Evolutionary conservation across 2,888 invertebrate genomes (phyloP).

Genomic region (Pseudeuparius sepicola): DNA sequence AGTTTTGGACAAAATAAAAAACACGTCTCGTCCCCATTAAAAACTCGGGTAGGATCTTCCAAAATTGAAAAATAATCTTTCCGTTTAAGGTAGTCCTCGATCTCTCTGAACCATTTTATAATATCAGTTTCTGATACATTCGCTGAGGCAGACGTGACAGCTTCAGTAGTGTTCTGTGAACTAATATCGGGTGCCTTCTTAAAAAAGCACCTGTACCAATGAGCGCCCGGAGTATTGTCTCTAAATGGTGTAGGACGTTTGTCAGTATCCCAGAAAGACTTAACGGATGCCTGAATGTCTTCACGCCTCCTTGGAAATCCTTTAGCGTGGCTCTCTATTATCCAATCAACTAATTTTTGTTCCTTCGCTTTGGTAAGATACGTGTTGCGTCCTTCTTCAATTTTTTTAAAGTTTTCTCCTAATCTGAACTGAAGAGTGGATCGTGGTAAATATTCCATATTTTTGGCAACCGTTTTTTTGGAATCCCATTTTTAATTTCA

Average conservation of each 20-base stretch:
- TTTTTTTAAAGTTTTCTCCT: constrained; percentile 9
- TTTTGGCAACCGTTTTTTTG: constrained; percentile 1
- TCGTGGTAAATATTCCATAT: constrained; percentile 3
- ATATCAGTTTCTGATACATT: constrained; percentile 24
- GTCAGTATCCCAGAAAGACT: constrained; percentile 15
- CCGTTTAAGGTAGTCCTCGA: constrained; percentile 20
- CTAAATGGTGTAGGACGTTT: constrained; percentile 15
- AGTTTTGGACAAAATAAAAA: constrained; percentile 27
- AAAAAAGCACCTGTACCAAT: constrained; percentile 23
- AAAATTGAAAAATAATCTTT: constrained; percentile 17
- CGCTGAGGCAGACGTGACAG: too few relatives aligned
- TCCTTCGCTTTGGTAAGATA: constrained; percentile 11
- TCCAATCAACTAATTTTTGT: constrained; percentile 21
- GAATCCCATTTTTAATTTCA: constrained; percentile 5
- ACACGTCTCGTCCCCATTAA: constrained; percentile 28
- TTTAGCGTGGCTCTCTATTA: constrained; percentile 27
- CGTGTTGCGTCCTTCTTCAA: neutral
- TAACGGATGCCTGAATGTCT: constrained; percentile 15
- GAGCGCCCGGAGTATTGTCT: constrained; percentile 20
- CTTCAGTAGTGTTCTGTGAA: constrained; percentile 24
- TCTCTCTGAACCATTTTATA: constrained; percentile 23
- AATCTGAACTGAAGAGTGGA: constrained; percentile 9
- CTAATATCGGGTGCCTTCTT: constrained; percentile 20
- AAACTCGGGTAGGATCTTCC: constrained; percentile 25
- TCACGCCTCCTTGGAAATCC: constrained; percentile 26